Conservation (phyloP, 2,797 vertebrate genomes). For the Sarcophilus harrisii region DNA sequence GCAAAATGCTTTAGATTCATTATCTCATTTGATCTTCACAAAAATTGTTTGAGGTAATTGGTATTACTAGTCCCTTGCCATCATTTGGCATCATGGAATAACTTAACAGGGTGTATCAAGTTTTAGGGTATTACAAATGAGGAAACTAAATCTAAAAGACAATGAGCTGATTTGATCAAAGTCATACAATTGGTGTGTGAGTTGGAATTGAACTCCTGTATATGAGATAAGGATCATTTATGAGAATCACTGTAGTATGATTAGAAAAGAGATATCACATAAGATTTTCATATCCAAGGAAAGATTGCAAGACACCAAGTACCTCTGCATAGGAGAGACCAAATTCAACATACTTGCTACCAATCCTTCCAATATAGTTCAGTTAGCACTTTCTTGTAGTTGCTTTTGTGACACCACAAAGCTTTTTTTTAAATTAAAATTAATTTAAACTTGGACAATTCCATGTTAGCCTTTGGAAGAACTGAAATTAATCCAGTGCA, state of each 20-base stretch:
- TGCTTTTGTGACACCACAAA: not conserved
- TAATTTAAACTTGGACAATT: slow-evolving; percentile 40
- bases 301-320: not conserved
- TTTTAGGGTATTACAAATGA: too few relatives aligned
- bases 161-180: not conserved
- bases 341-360: not conserved
- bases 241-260: not conserved
- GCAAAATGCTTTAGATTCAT: not conserved
- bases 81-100: too few relatives aligned
- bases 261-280: not conserved
- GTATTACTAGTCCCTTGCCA: not conserved
- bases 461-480: slow-evolving; percentile 21
- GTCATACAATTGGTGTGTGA: not conserved
- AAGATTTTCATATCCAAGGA: slow-evolving; percentile 22
- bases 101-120: too few relatives aligned
- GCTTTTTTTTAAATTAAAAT: slow-evolving; percentile 58
- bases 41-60: not conserved
- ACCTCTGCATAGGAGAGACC: not conserved
- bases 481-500: slow-evolving; percentile 5
- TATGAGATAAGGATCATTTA: not conserved
- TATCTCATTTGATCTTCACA: not conserved
- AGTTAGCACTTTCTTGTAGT: not conserved
- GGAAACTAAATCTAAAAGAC: not conserved
- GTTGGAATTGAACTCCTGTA: not conserved
- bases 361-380: not conserved